Evolutionary conservation across 2,888 invertebrate species (phyloP), one percentile per base, ranked within the genome.

Genomic region (Sabatieria punctata): DNA sequence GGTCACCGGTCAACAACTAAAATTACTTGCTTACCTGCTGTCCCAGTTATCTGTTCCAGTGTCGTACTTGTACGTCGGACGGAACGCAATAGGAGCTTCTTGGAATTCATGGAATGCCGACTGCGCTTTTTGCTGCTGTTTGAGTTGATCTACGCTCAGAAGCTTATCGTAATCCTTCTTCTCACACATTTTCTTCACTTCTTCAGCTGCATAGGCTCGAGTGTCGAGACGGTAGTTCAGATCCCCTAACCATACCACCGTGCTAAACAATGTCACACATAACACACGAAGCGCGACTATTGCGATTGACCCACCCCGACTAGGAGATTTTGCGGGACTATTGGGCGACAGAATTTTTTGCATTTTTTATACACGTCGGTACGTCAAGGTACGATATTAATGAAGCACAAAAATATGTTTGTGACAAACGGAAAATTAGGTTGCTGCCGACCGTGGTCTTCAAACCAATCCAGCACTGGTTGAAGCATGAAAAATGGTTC

Each of bases 1-100:
- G 27, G 2, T 18, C 40, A 45, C 13, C n/a, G 26, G 11, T 13
- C 19, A 15, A 15, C 15, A 15, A 15, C 13, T 33, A 23, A 27
- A 8, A 43, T 26, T 45, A 43, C 43, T 19, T 41, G n/a, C n/a
- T n/a, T 54, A 78, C 78, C 78, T 78, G 41, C 86, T 82, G 66
- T 97, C 95, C 78, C 83, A 99, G 56, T 79, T 79, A 64, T 91
- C 86, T 1, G 88, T 84, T 2, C 88, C 86, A 3, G 85, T 77
- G 68, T 95, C 89, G 70, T 89, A 97, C 68, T 95, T 97, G 69
- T 97, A 97, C 0, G 95, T 95, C 0, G 95, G 97, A 56, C 77
- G 77, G 66, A 97, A 97, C 48, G 84, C 21, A 35, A 45, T 38
- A 2, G 25, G 30, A 8, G 39, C 48, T 38, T 57, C 57, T 19